Evolutionary conservation across 1,140 invertebrate genomes (phyloP).

Genomic region (Lerema accius): DNA sequence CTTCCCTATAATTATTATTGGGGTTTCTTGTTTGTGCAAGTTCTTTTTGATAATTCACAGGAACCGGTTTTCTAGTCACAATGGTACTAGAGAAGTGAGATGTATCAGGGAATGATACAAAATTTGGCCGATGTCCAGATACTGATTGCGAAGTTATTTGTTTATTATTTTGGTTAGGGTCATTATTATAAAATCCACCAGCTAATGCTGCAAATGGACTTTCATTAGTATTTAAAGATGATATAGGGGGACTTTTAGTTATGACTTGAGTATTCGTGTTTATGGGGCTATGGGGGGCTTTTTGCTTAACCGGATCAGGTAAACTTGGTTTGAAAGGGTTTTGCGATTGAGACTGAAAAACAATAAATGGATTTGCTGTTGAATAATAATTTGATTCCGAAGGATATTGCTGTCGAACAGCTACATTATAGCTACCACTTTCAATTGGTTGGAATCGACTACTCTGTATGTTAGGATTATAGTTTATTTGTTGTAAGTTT

Average conservation of each 20-base stretch:
- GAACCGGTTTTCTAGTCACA: slow-evolving; percentile 64
- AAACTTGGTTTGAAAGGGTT: slow-evolving; percentile 66
- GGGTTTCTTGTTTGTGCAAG: slow-evolving; percentile 32
- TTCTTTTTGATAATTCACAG: slow-evolving; percentile 40
- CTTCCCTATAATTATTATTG: slow-evolving; percentile 35
- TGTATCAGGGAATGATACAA: slow-evolving; percentile 55
- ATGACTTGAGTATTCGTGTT: slow-evolving; percentile 69
- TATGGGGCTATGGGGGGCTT: slow-evolving; percentile 40
- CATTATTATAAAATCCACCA: slow-evolving; percentile 84
- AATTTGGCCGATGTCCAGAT: slow-evolving; percentile 41
- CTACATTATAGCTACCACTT: slow-evolving; percentile 47
- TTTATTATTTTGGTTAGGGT: slow-evolving; percentile 49
- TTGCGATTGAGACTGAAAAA: slow-evolving; percentile 53
- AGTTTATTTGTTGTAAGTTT: slow-evolving; percentile 54
- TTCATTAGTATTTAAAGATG: slow-evolving; percentile 69
- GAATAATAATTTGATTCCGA: slow-evolving; percentile 49
- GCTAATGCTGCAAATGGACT: slow-evolving; percentile 77
- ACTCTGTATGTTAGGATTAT: slow-evolving; percentile 58
- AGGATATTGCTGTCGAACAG: slow-evolving; percentile 44
- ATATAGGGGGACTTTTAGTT: slow-evolving; percentile 82
- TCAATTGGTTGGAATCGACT: slow-evolving; percentile 48
- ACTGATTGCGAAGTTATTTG: slow-evolving; percentile 38
- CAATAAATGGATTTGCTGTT: slow-evolving; percentile 50
- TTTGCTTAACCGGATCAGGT: slow-evolving; percentile 56
- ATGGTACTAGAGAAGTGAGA: slow-evolving; percentile 57